Percentiles rank a stretch among this genome's conserved stretches.
Conservation (phyloP, 2,797 vertebrate species). For the Cuniculus paca region DNA sequence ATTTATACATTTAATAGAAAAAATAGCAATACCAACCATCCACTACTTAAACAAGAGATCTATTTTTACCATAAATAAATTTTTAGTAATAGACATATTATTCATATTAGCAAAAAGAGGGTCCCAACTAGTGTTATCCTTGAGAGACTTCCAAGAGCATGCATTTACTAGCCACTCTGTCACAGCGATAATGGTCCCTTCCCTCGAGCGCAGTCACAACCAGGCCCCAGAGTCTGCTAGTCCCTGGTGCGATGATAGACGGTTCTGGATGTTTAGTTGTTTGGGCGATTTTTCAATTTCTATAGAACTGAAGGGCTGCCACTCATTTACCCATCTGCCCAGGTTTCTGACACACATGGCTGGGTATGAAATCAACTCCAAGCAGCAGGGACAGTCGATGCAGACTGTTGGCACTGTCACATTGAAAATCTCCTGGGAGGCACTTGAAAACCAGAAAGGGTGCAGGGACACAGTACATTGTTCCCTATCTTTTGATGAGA, state of each 20-base stretch:
- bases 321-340: not conserved
- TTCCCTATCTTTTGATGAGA: not conserved
- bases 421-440: not conserved
- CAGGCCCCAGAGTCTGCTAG: not conserved
- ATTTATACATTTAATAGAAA: not conserved
- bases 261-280: slow-evolving; percentile 13
- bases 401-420: not conserved
- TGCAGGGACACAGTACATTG: not conserved
- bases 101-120: not conserved
- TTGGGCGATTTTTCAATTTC: slow-evolving; percentile 42
- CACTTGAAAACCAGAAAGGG: not conserved
- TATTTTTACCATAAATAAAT: not conserved
- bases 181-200: not conserved
- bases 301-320: slow-evolving; percentile 18
- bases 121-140: not conserved
- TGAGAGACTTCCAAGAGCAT: not conserved
- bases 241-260: not conserved
- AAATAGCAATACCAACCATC: not conserved
- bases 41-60: slow-evolving; percentile 23
- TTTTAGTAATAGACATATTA: not conserved
- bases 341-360: not conserved
- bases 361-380: not conserved
- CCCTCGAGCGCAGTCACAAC: not conserved
- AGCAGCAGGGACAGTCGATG: not conserved
- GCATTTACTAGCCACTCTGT: not conserved